Conservation (phyloP, 2,113 vertebrate species). For the Tachysurus fulvidraco region DNA sequence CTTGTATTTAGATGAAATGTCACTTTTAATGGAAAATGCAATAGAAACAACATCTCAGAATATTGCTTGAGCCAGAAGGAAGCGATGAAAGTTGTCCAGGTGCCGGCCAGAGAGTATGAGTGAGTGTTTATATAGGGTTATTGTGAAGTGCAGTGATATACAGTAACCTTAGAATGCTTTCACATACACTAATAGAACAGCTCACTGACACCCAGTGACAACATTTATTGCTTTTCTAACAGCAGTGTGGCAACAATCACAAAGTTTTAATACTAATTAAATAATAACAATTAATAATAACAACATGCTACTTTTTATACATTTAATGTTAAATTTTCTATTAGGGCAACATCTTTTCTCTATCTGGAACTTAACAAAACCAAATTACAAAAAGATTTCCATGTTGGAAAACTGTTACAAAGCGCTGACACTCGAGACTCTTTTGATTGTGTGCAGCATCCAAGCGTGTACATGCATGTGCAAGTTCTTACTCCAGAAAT, state of each 20-base stretch:
- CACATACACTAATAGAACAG: not conserved
- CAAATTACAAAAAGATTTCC: not conserved
- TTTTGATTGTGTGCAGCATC: too few species aligned
- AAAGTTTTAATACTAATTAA: too few species aligned
- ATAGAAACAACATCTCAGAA: conserved; percentile 75
- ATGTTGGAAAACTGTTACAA: not conserved
- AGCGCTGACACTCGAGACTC: not conserved
- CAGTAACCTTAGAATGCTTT: not conserved
- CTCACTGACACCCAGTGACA: not conserved
- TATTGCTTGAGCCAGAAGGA: conserved; percentile 66
- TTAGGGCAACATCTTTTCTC: not conserved
- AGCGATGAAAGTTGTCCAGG: conserved; percentile 57
- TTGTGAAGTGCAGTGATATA: not conserved
- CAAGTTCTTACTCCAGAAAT: not conserved
- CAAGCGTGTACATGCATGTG: not conserved
- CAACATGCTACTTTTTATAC: not conserved
- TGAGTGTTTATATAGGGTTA: not conserved
- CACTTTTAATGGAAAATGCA: conserved; percentile 83
- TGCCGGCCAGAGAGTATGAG: conserved; percentile 42
- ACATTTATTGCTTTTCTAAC: not conserved
- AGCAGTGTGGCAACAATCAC: not conserved
- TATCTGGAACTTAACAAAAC: not conserved
- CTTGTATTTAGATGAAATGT: conserved; percentile 83
- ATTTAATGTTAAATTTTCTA: not conserved
- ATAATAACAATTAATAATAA: too few species aligned